These are phyloP conservation scores for Aelia acuminata DNA, from an alignment of 2,888 invertebrate species.

Conservation along the genomic window DNA sequence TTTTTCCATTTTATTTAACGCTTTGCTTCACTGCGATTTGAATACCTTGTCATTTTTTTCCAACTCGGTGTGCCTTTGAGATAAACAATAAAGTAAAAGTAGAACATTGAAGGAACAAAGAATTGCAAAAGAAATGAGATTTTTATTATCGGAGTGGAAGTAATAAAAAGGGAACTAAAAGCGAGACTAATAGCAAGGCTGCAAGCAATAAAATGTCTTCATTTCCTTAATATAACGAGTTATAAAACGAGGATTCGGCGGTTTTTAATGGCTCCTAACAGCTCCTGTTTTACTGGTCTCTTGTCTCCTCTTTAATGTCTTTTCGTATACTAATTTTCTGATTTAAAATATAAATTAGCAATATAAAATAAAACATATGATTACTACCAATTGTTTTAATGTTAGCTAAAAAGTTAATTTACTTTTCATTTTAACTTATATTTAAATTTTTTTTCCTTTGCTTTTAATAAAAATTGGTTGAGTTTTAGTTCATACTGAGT, in stretches of 20 bases:
- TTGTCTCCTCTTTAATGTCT: neutral
- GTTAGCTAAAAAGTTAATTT: neutral
- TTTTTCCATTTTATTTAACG: neutral
- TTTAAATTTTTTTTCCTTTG: too few relatives aligned
- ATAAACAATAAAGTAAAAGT: conserved; percentile 20
- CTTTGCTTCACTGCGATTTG: neutral
- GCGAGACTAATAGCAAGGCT: neutral
- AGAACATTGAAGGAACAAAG: conserved; percentile 20
- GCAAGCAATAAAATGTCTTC: conserved; percentile 30
- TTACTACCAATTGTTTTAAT: neutral
- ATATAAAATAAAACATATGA: neutral
- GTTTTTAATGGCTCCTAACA: conserved; percentile 21
- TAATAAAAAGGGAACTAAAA: conserved; percentile 36
- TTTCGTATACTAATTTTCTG: neutral
- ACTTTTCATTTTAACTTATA: too few relatives aligned
- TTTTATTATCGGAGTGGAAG: conserved; percentile 26
- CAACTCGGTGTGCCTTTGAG: neutral
- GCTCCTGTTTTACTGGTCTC: neutral
- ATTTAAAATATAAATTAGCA: neutral
- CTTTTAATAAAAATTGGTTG: too few relatives aligned
- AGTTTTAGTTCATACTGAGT: too few relatives aligned
- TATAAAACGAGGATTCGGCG: conserved; percentile 45
- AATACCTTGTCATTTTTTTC: neutral
- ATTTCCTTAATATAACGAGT: conserved; percentile 48
- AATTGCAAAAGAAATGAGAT: neutral